Percentiles rank a stretch among this genome's conserved stretches.
Evolutionary conservation across 30 jellyfish, hydroid and myxozoan species (phyloP).

Genomic region (Aurelia sp.): DNA sequence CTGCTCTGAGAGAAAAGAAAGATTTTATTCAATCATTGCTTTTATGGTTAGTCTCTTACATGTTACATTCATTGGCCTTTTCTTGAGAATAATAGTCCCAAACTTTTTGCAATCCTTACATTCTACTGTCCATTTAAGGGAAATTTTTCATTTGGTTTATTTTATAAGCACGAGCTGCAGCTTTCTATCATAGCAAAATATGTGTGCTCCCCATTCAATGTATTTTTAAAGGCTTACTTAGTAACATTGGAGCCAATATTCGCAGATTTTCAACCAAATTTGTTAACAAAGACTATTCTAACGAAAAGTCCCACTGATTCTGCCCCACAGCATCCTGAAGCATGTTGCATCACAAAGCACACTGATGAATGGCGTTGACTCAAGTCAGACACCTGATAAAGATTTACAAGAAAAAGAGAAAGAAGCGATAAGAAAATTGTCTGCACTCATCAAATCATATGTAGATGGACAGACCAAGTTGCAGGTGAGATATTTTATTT

Average conservation of each 20-base stretch:
- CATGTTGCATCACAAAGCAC: slow-evolving; percentile 67
- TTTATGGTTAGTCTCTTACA: slow-evolving; percentile 36
- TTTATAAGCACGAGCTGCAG: no score
- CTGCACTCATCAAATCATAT: slow-evolving; percentile 48
- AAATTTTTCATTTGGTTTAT: no score
- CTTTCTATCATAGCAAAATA: no score
- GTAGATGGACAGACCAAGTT: slow-evolving; percentile 63
- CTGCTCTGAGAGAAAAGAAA: slow-evolving; percentile 52
- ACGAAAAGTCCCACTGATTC: background rate
- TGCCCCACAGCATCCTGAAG: slow-evolving; percentile 56
- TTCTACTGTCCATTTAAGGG: no score
- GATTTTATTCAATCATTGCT: slow-evolving; percentile 51
- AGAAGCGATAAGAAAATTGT: slow-evolving; percentile 59
- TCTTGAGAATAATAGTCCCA: no score
- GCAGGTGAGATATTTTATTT: slow-evolving; percentile 26
- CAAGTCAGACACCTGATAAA: slow-evolving; percentile 74
- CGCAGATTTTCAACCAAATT: no score
- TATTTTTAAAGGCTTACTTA: no score
- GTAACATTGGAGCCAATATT: no score
- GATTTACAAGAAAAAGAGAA: slow-evolving; percentile 87
- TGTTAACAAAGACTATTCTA: no score
- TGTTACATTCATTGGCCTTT: background rate
- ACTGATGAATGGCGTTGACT: slow-evolving; percentile 58
- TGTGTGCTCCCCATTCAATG: no score
- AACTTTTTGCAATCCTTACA: no score